These are phyloP conservation scores for Drosophila tropicalis DNA, from an alignment of 1,140 invertebrate genomes.

Conservation along the genomic window DNA sequence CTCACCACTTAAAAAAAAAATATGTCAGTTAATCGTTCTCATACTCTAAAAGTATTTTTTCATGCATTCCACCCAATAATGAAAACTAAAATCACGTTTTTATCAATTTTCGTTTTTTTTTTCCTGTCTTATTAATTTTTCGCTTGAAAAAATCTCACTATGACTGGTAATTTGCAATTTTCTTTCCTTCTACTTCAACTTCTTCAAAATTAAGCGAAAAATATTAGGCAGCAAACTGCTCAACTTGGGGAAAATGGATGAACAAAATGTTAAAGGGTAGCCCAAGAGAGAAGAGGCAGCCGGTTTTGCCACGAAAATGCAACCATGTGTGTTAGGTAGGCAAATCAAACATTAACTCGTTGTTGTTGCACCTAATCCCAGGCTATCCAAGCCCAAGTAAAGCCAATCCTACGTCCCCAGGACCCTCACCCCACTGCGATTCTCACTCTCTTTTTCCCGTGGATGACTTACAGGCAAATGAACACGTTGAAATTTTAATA, in stretches of 20 bases:
- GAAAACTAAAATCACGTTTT: background rate
- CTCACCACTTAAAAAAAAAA: no score
- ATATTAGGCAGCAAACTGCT: slow-evolving; percentile 46
- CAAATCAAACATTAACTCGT: slow-evolving; percentile 78
- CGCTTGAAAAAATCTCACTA: slow-evolving; percentile 8
- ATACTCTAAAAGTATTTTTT: background rate
- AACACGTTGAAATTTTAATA: slow-evolving; percentile 79
- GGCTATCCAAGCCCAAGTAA: background rate
- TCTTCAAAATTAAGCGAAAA: slow-evolving; percentile 28
- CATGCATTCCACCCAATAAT: background rate
- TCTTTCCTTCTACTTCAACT: background rate
- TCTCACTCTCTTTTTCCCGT: no score
- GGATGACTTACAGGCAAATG: slow-evolving; percentile 69
- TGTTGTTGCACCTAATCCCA: slow-evolving; percentile 50
- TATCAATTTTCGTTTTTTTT: background rate
- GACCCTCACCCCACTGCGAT: slow-evolving; percentile 13
- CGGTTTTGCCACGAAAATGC: slow-evolving; percentile 35
- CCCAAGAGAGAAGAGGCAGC: background rate
- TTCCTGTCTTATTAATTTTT: slow-evolving; percentile 8
- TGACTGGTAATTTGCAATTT: slow-evolving; percentile 16
- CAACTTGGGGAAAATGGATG: slow-evolving; percentile 32
- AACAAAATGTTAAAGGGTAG: background rate
- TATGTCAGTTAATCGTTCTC: no score
- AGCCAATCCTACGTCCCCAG: slow-evolving; percentile 31
- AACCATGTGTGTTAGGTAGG: slow-evolving; percentile 63